phyloP scores from a whole-genome alignment of 23 tunicate genomes.

The Halocynthia roretzi region DNA sequence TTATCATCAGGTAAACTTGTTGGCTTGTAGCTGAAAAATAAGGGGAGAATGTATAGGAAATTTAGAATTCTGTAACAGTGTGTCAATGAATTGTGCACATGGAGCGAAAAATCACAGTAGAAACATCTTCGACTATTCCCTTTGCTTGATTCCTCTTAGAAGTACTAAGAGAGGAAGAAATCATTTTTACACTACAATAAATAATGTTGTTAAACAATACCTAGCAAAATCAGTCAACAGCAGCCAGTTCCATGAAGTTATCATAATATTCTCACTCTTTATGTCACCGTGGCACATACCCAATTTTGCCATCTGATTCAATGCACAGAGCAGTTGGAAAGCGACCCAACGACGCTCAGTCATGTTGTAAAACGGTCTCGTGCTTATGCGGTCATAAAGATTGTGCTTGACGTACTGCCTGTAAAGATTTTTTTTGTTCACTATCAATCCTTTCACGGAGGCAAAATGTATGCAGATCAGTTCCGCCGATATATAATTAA shows the following conservation, averaged over 20 bases:
- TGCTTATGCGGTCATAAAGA: slow-evolving; percentile 92
- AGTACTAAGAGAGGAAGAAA: too few species aligned
- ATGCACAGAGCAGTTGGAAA: slow-evolving; percentile 86
- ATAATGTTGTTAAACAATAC: neutral
- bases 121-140: too few species aligned
- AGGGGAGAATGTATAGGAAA: too few species aligned
- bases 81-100: too few species aligned
- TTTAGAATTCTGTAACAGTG: too few species aligned
- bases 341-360: slow-evolving; percentile 87
- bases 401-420: slow-evolving; percentile 82
- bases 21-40: slow-evolving; percentile 50
- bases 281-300: slow-evolving; percentile 90
- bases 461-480: neutral
- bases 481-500: neutral
- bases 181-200: too few species aligned
- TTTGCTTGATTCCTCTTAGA: too few species aligned
- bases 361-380: slow-evolving; percentile 76
- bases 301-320: slow-evolving; percentile 75
- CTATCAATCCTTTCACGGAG: neutral
- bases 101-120: too few species aligned
- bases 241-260: slow-evolving; percentile 96
- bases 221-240: slow-evolving; percentile 90
- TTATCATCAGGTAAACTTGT: slow-evolving; percentile 79
- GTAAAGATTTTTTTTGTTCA: neutral
- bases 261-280: slow-evolving; percentile 87